Percentiles rank a stretch among this genome's conserved stretches.
Conservation (phyloP, 2,888 invertebrate genomes). For the Mimas tiliae region DNA sequence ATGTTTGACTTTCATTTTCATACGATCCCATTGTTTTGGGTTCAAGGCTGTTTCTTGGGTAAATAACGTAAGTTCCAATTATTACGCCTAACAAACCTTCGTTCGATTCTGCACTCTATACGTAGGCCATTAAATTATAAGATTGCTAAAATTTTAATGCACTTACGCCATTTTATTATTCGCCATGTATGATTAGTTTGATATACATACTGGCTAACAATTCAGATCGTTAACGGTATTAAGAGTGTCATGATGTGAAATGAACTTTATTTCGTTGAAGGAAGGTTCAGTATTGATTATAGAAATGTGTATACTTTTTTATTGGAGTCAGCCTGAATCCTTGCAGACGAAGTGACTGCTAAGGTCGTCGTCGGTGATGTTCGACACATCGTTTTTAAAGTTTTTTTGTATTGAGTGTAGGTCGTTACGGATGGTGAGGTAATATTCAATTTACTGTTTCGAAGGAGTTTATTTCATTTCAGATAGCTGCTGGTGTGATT, state of each 20-base stretch:
- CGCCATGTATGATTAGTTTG: constrained; percentile 11
- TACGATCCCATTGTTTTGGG: constrained; percentile 58
- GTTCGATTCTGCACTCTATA: constrained; percentile 1
- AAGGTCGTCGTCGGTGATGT: constrained; percentile 20
- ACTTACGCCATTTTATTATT: constrained; percentile 8
- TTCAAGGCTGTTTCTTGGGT: constrained; percentile 66
- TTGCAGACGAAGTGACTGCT: constrained; percentile 18
- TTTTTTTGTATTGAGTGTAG: constrained; percentile 5
- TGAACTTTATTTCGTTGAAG: background rate
- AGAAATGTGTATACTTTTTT: background rate
- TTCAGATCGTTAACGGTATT: constrained; percentile 22
- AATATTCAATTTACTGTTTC: constrained; percentile 2
- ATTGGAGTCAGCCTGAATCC: background rate
- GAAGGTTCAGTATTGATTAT: background rate
- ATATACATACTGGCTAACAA: constrained; percentile 22
- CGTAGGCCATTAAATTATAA: background rate
- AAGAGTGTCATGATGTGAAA: background rate
- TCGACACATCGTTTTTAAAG: constrained; percentile 12
- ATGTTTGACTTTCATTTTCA: constrained; percentile 25
- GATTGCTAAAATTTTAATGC: background rate
- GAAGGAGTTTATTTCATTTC: background rate
- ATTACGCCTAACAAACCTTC: constrained; percentile 1
- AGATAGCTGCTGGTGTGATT: background rate
- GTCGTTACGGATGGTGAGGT: constrained; percentile 8
- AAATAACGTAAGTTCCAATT: constrained; percentile 39